A percentile compares a stretch with the other conserved stretches of the same genome.
Evolutionary conservation across 1,140 invertebrate species (phyloP).

Genomic region (Trichomalopsis sarcophagae): DNA sequence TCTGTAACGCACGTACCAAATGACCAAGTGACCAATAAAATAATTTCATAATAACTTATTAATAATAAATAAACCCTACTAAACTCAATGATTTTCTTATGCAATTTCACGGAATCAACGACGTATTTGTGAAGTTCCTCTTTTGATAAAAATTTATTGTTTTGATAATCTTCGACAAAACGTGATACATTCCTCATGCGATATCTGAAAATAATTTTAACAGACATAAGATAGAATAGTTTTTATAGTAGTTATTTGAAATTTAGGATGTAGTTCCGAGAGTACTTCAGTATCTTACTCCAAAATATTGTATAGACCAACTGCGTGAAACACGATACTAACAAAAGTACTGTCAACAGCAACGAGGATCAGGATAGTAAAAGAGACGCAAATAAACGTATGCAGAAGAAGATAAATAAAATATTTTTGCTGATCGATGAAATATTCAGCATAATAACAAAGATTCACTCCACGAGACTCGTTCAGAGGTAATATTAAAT

Average conservation of each 20-base stretch:
- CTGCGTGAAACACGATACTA: neutral
- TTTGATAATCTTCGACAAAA: neutral
- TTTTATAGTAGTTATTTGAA: neutral
- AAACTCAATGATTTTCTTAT: constrained; percentile 35
- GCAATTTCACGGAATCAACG: neutral
- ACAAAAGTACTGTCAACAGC: neutral
- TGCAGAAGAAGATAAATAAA: neutral
- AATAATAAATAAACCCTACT: neutral
- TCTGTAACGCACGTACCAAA: neutral
- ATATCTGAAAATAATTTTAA: constrained; percentile 5
- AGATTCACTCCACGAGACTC: neutral
- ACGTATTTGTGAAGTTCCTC: neutral
- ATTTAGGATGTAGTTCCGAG: neutral
- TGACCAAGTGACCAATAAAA: neutral
- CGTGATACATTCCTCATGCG: neutral
- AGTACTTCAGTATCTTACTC: constrained; percentile 1
- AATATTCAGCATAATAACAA: constrained; percentile 16
- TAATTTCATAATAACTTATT: neutral
- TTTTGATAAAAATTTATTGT: neutral
- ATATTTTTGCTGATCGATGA: constrained; percentile 32
- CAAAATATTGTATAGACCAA: constrained; percentile 28
- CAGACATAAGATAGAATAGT: neutral
- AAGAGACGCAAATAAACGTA: neutral
- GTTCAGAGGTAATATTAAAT: constrained; percentile 2
- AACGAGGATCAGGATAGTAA: neutral